A percentile compares a stretch with the other conserved stretches of the same genome.
Evolutionary conservation across 2,113 vertebrate species (phyloP).

Genomic region (Oryzias melastigma): DNA sequence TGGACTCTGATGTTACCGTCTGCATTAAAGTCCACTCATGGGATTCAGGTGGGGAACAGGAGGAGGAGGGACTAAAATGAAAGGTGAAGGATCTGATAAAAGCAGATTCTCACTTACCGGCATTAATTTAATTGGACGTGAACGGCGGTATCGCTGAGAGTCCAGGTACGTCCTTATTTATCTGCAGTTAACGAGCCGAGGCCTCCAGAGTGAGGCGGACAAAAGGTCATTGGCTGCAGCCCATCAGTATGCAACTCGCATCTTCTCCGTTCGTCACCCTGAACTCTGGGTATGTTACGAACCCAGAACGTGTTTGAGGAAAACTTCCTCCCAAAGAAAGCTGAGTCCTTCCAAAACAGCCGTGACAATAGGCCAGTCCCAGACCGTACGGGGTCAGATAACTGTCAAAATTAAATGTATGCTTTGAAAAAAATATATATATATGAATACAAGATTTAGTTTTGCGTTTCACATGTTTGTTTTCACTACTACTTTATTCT

Average conservation of each 20-base stretch:
- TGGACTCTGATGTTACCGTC: neutral
- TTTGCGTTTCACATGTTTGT: too few relatives aligned
- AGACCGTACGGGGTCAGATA: too few relatives aligned
- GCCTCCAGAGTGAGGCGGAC: neutral
- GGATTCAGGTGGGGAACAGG: constrained; percentile 11
- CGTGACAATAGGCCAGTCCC: too few relatives aligned
- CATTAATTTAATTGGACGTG: constrained; percentile 23
- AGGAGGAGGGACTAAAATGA: constrained; percentile 2
- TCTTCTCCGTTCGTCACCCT: neutral
- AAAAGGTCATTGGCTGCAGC: constrained; percentile 4
- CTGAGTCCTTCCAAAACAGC: too few relatives aligned
- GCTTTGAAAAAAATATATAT: too few relatives aligned
- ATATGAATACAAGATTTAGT: too few relatives aligned
- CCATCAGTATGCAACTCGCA: neutral
- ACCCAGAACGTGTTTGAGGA: too few relatives aligned
- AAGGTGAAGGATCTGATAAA: constrained; percentile 31
- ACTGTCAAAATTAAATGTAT: too few relatives aligned
- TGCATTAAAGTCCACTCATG: neutral
- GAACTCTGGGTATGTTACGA: too few relatives aligned
- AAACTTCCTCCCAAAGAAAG: too few relatives aligned
- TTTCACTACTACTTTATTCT: too few relatives aligned
- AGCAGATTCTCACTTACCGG: constrained; percentile 33
- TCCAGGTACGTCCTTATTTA: constrained; percentile 11
- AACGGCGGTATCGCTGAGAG: constrained; percentile 2
- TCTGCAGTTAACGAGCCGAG: constrained; percentile 1